Conservation (phyloP, 2,113 vertebrate genomes). For the Syngnathus typhle region DNA sequence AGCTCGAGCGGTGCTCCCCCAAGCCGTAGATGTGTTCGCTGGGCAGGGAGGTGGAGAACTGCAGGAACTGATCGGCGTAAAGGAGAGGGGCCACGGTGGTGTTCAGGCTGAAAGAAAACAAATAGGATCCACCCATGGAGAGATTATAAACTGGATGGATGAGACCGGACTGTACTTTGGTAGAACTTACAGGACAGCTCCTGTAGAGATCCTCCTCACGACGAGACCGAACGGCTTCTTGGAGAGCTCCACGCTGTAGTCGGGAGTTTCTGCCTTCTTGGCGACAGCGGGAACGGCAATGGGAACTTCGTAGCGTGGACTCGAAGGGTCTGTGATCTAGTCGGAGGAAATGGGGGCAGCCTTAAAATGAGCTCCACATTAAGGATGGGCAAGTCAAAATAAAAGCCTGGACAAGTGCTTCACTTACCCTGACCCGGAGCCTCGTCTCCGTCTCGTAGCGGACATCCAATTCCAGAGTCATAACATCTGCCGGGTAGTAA, state of each 20-base stretch:
- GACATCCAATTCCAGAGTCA: slow-evolving; percentile 69
- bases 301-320: slow-evolving; percentile 75
- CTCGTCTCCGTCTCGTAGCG: slow-evolving; percentile 72
- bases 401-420: not conserved
- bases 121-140: not conserved
- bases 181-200: slow-evolving; percentile 68
- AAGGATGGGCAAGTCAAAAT: not conserved
- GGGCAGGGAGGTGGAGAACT: slow-evolving; percentile 74
- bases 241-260: slow-evolving; percentile 72
- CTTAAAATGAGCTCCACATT: too few relatives aligned
- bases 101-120: slow-evolving; percentile 68
- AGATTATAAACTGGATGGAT: not conserved
- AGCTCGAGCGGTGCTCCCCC: slow-evolving; percentile 77
- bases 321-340: slow-evolving; percentile 73
- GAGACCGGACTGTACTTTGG: not conserved
- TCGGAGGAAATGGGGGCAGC: not conserved
- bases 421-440: slow-evolving; percentile 76
- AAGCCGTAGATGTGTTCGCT: slow-evolving; percentile 77
- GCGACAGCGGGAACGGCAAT: slow-evolving; percentile 62
- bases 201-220: slow-evolving; percentile 63
- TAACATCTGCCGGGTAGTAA: slow-evolving; percentile 80
- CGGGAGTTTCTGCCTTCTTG: slow-evolving; percentile 64
- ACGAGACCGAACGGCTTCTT: slow-evolving; percentile 72
- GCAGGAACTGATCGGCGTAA: slow-evolving; percentile 84
- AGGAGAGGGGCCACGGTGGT: slow-evolving; percentile 80